phyloP scores from a whole-genome alignment of 2,797 vertebrate genomes.

The Mus spretus region DNA sequence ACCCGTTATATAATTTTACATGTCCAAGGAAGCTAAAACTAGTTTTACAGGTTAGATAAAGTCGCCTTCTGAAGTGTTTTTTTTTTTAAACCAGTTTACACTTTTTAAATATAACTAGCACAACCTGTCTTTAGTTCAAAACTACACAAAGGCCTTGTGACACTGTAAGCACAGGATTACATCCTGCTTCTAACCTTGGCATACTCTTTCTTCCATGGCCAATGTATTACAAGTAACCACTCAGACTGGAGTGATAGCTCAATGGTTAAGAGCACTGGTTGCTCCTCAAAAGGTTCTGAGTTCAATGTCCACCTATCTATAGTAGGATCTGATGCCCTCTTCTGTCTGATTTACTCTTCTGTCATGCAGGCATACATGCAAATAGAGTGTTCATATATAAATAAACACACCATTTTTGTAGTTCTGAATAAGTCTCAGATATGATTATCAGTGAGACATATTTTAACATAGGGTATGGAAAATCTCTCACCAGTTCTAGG shows the following conservation, averaged over 20 bases:
- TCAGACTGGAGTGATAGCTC: neutral
- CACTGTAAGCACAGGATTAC: neutral
- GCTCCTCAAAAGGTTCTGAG: neutral
- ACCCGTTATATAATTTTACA: neutral
- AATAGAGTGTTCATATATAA: neutral
- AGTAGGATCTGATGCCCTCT: neutral
- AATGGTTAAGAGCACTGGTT: neutral
- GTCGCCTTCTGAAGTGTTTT: neutral
- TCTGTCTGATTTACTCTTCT: too few species aligned
- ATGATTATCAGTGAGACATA: neutral
- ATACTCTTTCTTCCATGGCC: neutral
- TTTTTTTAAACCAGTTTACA: neutral
- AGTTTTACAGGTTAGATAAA: neutral
- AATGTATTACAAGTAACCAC: neutral
- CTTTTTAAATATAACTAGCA: neutral
- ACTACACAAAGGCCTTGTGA: neutral
- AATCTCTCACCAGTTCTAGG: neutral
- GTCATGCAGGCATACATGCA: neutral
- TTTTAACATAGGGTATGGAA: neutral
- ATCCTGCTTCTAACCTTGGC: neutral
- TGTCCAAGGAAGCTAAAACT: neutral
- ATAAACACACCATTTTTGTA: neutral
- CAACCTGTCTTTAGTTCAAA: neutral
- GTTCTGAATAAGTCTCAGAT: conserved; percentile 11
- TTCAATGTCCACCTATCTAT: neutral